phyloP scores from a whole-genome alignment of 92 coral and sea anemone species.

The Actinostola sp. region DNA sequence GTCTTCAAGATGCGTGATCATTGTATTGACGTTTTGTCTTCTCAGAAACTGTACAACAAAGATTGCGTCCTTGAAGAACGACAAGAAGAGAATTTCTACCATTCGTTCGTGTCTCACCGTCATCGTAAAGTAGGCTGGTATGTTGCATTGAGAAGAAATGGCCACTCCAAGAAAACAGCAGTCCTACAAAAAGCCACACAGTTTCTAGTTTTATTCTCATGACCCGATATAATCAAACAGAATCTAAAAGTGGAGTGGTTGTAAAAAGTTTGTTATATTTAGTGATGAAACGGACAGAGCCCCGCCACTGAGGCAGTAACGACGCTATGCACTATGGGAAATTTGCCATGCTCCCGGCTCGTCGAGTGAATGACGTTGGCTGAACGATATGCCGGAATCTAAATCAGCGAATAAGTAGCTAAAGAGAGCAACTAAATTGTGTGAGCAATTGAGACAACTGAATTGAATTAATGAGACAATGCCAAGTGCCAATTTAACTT shows the following conservation, averaged over 20 bases:
- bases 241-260: background rate
- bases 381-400: no score
- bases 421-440: no score
- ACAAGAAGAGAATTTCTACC: constrained; percentile 43
- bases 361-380: no score
- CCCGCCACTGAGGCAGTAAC: no score
- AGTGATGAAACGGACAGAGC: no score
- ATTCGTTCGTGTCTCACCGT: constrained; percentile 41
- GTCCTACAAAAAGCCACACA: constrained; percentile 43
- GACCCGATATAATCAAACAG: background rate
- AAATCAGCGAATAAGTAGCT: no score
- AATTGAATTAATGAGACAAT: no score
- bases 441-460: no score
- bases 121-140: constrained; percentile 26
- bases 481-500: no score
- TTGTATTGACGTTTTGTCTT: background rate
- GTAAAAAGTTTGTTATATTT: background rate
- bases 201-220: constrained; percentile 25
- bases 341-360: no score
- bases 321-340: no score
- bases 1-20: background rate
- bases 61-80: constrained; percentile 23
- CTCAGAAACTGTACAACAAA: constrained; percentile 14
- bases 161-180: constrained; percentile 34
- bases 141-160: constrained; percentile 38